Percentiles rank a stretch among this genome's conserved stretches.
phyloP scores from a whole-genome alignment of 2,797 vertebrate genomes.

The Bradypodion pumilum region DNA sequence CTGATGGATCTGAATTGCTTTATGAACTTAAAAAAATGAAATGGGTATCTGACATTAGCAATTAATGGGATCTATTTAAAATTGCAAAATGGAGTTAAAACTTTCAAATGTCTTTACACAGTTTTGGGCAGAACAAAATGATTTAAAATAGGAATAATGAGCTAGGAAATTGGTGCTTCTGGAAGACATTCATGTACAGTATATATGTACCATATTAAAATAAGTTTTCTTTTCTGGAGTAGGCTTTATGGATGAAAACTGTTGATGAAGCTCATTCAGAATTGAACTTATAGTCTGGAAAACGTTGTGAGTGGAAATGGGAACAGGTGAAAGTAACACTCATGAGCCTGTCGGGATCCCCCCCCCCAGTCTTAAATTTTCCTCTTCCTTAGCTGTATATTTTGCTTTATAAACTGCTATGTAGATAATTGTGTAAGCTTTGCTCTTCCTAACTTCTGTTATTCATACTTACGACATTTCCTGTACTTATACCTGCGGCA shows the following conservation, averaged over 20 bases:
- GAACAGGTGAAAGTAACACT: background rate
- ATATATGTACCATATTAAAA: conserved; percentile 41
- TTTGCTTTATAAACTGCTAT: too few species aligned
- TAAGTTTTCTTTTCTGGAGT: conserved; percentile 16
- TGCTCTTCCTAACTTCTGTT: too few species aligned
- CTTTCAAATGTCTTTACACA: conserved; percentile 57
- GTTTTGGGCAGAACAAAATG: conserved; percentile 54
- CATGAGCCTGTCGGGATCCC: too few species aligned
- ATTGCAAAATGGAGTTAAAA: conserved; percentile 65
- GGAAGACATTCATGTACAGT: conserved; percentile 41
- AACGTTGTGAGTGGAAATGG: background rate
- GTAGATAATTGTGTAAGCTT: too few species aligned
- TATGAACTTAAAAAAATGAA: conserved; percentile 68
- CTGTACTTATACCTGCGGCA: too few species aligned
- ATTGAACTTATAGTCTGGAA: background rate
- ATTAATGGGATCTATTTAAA: conserved; percentile 66
- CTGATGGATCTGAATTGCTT: conserved; percentile 66
- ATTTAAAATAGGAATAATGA: conserved; percentile 55
- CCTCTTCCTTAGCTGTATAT: too few species aligned
- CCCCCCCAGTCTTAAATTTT: too few species aligned
- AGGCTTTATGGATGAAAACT: conserved; percentile 20
- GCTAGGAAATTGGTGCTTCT: conserved; percentile 48
- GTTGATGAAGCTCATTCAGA: conserved; percentile 10
- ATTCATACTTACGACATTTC: too few species aligned
- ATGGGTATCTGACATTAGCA: conserved; percentile 66